Percentiles rank a stretch among this genome's conserved stretches.
These are phyloP conservation scores for Herpetotheres cachinnans DNA, from an alignment of 2,113 vertebrate genomes.

Conservation along the genomic window DNA sequence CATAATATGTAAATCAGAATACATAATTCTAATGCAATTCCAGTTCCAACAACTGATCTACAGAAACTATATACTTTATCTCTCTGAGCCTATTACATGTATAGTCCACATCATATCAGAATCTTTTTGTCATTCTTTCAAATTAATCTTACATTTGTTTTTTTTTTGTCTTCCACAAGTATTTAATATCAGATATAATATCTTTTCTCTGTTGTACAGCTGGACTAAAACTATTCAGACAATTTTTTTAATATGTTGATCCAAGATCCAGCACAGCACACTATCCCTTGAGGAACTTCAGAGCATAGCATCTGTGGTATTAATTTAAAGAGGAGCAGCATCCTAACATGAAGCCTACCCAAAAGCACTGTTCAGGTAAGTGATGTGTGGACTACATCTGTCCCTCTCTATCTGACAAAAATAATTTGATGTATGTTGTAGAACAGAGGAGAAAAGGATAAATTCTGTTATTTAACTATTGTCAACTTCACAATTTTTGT, in stretches of 20 bases:
- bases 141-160: not conserved
- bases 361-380: not conserved
- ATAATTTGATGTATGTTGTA: not conserved
- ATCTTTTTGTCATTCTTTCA: not conserved
- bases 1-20: not conserved
- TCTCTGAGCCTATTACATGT: not conserved
- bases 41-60: not conserved
- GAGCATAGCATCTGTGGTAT: not conserved
- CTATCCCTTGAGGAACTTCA: not conserved
- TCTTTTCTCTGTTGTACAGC: not conserved
- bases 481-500: not conserved
- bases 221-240: not conserved
- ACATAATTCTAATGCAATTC: not conserved
- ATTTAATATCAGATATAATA: not conserved
- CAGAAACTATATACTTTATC: not conserved
- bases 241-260: not conserved
- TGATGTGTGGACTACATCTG: not conserved
- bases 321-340: not conserved
- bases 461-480: not conserved
- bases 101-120: not conserved
- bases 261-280: not conserved
- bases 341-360: not conserved
- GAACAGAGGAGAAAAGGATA: not conserved
- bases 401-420: not conserved
- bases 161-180: not conserved